Percentiles rank a stretch among this genome's conserved stretches.
Evolutionary conservation across 37 sponge, comb jelly and placozoan species (phyloP).

Genomic region (Tethya wilhelma): DNA sequence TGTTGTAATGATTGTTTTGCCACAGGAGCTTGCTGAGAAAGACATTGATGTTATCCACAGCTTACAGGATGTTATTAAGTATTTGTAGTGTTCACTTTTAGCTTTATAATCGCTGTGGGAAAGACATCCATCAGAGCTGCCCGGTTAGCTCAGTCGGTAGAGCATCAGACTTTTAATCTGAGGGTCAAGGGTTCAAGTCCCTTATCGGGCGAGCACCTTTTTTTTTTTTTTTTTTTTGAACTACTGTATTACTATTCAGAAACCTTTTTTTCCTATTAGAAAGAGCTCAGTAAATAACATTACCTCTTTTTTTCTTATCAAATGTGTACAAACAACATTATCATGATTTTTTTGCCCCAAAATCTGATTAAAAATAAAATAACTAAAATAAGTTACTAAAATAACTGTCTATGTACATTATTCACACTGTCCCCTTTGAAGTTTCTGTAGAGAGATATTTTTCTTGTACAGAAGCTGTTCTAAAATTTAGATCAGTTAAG

Average conservation of each 20-base stretch:
- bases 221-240: conserved; percentile 44
- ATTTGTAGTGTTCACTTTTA: neutral
- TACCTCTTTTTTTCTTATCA: conserved; percentile 20
- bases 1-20: no score
- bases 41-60: neutral
- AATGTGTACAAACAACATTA: no score
- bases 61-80: neutral
- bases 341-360: no score
- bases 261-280: no score
- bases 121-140: neutral
- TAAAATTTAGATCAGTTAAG: no score
- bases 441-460: no score
- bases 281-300: neutral
- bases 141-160: conserved; percentile 93
- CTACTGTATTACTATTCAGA: no score
- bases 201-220: conserved; percentile 71
- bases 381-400: no score
- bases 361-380: no score
- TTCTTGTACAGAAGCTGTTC: conserved; percentile 25
- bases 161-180: conserved; percentile 96
- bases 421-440: no score
- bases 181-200: conserved; percentile 93
- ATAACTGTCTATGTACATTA: no score
- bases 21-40: neutral
- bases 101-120: neutral